Conservation (phyloP, 2,113 vertebrate genomes). For the Pycnonotus jocosus region DNA sequence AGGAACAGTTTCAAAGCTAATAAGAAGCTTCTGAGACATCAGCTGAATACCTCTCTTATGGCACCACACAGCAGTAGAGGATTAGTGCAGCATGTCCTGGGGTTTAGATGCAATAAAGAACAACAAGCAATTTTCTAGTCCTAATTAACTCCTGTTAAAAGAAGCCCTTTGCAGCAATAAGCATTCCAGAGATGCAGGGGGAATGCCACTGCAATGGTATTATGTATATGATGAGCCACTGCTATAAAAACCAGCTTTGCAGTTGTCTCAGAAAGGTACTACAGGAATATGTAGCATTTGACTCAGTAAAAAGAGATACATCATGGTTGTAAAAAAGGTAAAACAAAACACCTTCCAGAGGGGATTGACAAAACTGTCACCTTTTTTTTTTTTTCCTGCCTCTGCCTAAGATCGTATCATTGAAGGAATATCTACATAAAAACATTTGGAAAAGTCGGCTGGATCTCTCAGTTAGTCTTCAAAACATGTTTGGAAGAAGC, state of each 20-base stretch:
- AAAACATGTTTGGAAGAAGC: background rate
- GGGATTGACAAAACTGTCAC: background rate
- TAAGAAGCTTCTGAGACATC: background rate
- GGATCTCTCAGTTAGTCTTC: background rate
- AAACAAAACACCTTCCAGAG: background rate
- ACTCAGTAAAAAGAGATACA: background rate
- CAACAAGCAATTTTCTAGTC: conserved; percentile 35
- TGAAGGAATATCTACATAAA: background rate
- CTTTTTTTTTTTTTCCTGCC: too few relatives aligned
- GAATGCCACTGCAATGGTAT: background rate
- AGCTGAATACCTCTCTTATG: background rate
- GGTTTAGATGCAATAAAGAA: conserved; percentile 31
- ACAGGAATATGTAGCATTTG: background rate
- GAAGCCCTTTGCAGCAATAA: conserved; percentile 1
- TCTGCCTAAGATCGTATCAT: background rate
- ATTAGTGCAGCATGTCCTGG: conserved; percentile 21
- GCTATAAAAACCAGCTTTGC: background rate
- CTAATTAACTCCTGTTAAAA: conserved; percentile 58
- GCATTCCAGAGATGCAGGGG: background rate
- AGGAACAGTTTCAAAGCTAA: background rate
- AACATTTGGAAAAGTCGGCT: background rate
- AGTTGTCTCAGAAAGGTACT: background rate
- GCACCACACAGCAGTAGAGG: background rate
- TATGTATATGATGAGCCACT: background rate
- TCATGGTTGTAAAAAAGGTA: background rate